Conservation (phyloP, 2,888 invertebrate genomes). For the Polietes domitor region DNA sequence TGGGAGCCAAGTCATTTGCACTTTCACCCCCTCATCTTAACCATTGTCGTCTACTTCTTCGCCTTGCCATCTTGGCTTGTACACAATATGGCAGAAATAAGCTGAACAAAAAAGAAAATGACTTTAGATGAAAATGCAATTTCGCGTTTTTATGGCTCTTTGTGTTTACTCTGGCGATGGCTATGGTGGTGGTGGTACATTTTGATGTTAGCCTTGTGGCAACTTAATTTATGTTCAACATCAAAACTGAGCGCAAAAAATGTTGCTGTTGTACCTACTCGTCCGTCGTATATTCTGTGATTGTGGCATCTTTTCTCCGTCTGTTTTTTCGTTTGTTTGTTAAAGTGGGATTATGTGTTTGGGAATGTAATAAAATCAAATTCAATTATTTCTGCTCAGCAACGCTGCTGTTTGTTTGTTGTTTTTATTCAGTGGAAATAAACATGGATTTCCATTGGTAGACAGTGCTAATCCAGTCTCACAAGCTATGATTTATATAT, state of each 20-base stretch:
- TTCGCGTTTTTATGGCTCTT: constrained; percentile 64
- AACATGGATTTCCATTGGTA: not conserved
- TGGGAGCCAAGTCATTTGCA: constrained; percentile 52
- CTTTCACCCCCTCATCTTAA: constrained; percentile 4
- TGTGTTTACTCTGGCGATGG: not conserved
- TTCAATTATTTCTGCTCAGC: constrained; percentile 57
- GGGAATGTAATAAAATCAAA: constrained; percentile 59
- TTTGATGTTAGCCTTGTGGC: constrained; percentile 36
- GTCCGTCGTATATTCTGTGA: not conserved
- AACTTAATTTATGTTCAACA: constrained; percentile 63
- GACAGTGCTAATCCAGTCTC: not conserved
- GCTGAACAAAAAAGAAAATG: constrained; percentile 36
- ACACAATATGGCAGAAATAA: constrained; percentile 13
- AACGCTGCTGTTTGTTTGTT: not conserved
- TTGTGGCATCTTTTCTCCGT: not conserved
- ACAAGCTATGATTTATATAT: no score
- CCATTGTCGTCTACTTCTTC: not conserved
- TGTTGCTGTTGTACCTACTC: not conserved
- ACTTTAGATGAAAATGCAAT: constrained; percentile 61
- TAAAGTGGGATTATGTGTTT: constrained; percentile 50
- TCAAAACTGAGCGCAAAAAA: constrained; percentile 8
- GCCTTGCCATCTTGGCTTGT: not conserved
- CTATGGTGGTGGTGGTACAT: not conserved
- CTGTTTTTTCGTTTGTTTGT: not conserved
- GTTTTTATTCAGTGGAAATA: constrained; percentile 12